Evolutionary conservation across 2,797 vertebrate genomes (phyloP).

Genomic region (Enteromius thamalakanensis): DNA sequence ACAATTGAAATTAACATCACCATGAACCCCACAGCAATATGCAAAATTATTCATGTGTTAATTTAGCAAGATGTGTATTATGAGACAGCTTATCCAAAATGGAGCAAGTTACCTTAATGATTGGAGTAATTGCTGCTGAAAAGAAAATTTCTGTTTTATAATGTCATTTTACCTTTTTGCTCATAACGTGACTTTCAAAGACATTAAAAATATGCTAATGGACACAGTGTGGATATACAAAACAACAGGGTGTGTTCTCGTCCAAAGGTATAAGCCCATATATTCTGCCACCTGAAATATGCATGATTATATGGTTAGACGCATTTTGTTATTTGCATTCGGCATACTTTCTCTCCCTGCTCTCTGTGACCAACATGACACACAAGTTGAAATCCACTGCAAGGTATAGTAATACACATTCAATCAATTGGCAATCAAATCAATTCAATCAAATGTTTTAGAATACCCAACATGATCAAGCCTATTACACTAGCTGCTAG

Average conservation of each 20-base stretch:
- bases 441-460: neutral
- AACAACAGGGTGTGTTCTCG: neutral
- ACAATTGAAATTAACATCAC: too few species aligned
- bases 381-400: neutral
- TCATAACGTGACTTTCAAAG: neutral
- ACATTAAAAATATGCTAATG: neutral
- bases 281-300: neutral
- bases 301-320: neutral
- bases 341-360: neutral
- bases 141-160: too few species aligned
- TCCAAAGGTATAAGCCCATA: neutral
- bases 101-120: too few species aligned
- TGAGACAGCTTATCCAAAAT: too few species aligned
- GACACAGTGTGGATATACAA: too few species aligned
- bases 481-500: neutral
- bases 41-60: too few species aligned
- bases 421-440: neutral
- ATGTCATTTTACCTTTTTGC: neutral
- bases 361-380: neutral
- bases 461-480: neutral
- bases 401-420: neutral
- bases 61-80: too few species aligned
- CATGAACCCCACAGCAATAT: too few species aligned
- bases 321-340: constrained; percentile 15
- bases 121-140: too few species aligned